Percentiles rank a stretch among this genome's conserved stretches.
Conservation (phyloP, 1,140 invertebrate genomes). For the Trichomalopsis sarcophagae region DNA sequence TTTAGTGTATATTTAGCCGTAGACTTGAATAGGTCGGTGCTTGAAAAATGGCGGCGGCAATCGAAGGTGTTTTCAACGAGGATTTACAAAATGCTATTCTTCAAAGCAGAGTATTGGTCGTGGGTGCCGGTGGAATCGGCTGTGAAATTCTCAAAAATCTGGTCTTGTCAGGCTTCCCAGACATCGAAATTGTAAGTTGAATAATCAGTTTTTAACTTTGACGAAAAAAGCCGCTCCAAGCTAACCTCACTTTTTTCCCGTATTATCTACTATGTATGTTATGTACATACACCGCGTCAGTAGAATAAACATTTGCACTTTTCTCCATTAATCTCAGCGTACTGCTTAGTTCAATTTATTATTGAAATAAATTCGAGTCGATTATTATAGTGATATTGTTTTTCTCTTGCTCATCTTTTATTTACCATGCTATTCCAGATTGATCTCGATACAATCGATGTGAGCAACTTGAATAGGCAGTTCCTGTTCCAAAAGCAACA, state of each 20-base stretch:
- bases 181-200: constrained; percentile 94
- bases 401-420: neutral
- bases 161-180: constrained; percentile 92
- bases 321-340: no score
- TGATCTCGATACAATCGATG: constrained; percentile 99
- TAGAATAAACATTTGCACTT: neutral
- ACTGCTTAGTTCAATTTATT: no score
- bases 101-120: constrained; percentile 85
- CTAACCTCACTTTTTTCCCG: constrained; percentile 53
- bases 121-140: constrained; percentile 99
- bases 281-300: neutral
- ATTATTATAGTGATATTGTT: neutral
- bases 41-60: constrained; percentile 78
- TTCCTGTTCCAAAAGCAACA: constrained; percentile 98
- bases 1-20: neutral
- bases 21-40: neutral
- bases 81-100: constrained; percentile 74
- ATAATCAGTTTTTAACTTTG: constrained; percentile 40
- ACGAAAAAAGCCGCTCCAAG: constrained; percentile 54
- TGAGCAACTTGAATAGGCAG: constrained; percentile 99
- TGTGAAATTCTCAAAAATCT: constrained; percentile 99
- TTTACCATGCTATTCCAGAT: constrained; percentile 82
- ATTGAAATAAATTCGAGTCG: no score
- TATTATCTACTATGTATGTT: neutral
- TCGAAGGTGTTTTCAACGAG: constrained; percentile 79